Evolutionary conservation across 23 tunicate species (phyloP).

Genomic region (Phallusia fumigata): DNA sequence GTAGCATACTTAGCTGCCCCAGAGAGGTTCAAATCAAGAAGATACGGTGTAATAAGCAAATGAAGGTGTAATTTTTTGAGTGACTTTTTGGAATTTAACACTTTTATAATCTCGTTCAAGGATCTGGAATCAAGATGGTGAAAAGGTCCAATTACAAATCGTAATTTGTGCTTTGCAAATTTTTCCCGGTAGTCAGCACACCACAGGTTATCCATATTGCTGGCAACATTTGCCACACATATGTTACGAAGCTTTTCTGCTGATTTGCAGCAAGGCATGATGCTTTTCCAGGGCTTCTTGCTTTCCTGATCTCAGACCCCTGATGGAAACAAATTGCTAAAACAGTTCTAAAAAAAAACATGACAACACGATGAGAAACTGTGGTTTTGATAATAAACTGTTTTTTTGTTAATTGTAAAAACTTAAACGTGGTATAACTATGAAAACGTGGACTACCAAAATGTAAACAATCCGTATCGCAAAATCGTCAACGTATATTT

Average conservation of each 20-base stretch:
- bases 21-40: constrained; percentile 27
- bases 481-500: too few species aligned
- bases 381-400: too few species aligned
- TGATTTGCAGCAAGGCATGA: background rate
- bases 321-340: too few species aligned
- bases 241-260: background rate
- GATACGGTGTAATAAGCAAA: constrained; percentile 33
- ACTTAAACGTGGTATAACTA: too few species aligned
- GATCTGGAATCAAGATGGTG: constrained; percentile 16
- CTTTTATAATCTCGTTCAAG: background rate
- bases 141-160: constrained; percentile 39
- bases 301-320: too few species aligned
- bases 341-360: too few species aligned
- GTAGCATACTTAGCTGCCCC: constrained; percentile 8
- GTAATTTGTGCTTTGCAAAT: constrained; percentile 23
- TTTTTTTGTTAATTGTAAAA: too few species aligned
- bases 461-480: too few species aligned
- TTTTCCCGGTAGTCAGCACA: constrained; percentile 36
- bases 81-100: background rate
- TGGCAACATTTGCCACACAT: constrained; percentile 11
- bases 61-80: constrained; percentile 30
- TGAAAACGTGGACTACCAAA: too few species aligned
- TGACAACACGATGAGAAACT: too few species aligned
- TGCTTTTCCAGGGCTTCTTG: too few species aligned
- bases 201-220: constrained; percentile 41